Evolutionary conservation across 53 echinoderm and acorn worm genomes (phyloP), one percentile per base, ranked within the genome.

Genomic region (Mesocentrotus franciscanus): DNA sequence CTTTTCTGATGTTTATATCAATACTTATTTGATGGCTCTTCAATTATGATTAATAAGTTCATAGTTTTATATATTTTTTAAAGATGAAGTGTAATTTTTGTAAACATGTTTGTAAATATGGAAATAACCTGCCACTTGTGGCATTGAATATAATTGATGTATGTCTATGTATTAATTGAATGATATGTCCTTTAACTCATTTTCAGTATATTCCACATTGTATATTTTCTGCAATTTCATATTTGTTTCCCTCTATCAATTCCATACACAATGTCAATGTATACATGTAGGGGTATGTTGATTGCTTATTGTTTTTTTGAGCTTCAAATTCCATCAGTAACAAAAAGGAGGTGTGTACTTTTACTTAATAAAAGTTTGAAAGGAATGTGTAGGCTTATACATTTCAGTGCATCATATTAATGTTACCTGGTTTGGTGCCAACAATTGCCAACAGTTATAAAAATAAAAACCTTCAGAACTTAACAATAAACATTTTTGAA

Each of bases 21-120:
- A 17, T 20, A 81, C 81, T 33, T 2, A 13, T 42, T 39, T 35
- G 81, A 39, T 42, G 17, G 9, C 9, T 15, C 29, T 74, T 11
- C 74, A 74, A 20, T 81, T 42, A 79, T 79, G 81, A 79, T 79
- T 24, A 8, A 57, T 87, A 57, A 56, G 49, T 49, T 56, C n/a
- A 87, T 84, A 49, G 58, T 57, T 87, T 87, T 87, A 87, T 87
- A 87, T 87, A 87, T 58, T 57, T 87, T 75, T 87, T n/a, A n/a
- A 87, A 57, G 39, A 87, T n/a, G 58, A 87, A n/a, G n/a, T 56
- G 57, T 87, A 87, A 58, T 87, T 87, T 84, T 87, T 87, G n/a
- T 15, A 57, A 87, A 87, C 27, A 35, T 36, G 12, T 57, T n/a
- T 87, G 87, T 87, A 87, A 56, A 87, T 87, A 87, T 87, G 58